Percentiles rank a stretch among this genome's conserved stretches.
phyloP scores from a whole-genome alignment of 2,888 invertebrate species.

The Celastrina argiolus region DNA sequence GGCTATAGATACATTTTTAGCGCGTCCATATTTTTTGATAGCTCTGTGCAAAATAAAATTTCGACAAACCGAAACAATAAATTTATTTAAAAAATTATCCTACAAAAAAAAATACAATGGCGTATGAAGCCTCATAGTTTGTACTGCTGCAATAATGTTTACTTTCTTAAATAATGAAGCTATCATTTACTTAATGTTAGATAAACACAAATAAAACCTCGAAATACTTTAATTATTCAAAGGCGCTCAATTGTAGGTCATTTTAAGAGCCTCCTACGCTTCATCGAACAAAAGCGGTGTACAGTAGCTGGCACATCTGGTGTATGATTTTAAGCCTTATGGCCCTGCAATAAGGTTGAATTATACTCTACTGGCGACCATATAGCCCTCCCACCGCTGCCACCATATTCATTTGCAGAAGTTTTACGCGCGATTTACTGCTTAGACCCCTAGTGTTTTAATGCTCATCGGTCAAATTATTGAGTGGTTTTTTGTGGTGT shows the following conservation, averaged over 20 bases:
- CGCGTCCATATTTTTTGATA: no score
- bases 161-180: neutral
- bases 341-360: neutral
- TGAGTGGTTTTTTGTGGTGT: neutral
- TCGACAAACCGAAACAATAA: neutral
- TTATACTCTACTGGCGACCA: neutral
- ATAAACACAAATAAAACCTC: slow-evolving; percentile 2
- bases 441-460: neutral
- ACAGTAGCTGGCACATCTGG: neutral
- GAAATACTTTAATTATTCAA: neutral
- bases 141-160: neutral
- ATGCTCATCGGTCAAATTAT: slow-evolving; percentile 5
- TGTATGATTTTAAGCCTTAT: neutral
- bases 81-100: neutral
- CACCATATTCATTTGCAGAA: slow-evolving; percentile 27
- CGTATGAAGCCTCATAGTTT: neutral
- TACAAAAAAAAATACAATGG: neutral
- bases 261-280: slow-evolving; percentile 16
- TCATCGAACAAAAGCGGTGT: slow-evolving; percentile 26
- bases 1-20: no score
- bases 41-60: no score
- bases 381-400: neutral
- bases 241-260: slow-evolving; percentile 12
- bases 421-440: slow-evolving; percentile 27
- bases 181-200: neutral